phyloP scores from a whole-genome alignment of 2,113 vertebrate species.

The Corvus moneduloides region DNA sequence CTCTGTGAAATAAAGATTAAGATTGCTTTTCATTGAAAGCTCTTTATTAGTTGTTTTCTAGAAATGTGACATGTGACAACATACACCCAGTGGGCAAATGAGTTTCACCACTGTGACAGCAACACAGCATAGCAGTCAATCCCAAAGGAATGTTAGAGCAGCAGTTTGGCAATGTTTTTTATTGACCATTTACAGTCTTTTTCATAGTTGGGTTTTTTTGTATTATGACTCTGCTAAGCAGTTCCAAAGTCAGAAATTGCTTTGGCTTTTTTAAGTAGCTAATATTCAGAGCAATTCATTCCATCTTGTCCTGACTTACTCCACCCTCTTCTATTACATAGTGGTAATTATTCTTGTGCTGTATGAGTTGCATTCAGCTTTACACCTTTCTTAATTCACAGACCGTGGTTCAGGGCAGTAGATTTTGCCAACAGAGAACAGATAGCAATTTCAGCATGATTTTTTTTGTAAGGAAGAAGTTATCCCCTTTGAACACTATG shows the following conservation, averaged over 20 bases:
- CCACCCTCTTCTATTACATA: neutral
- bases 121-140: neutral
- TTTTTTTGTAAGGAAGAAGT: neutral
- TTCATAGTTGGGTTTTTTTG: too few species aligned
- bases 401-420: neutral
- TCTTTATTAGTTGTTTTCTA: neutral
- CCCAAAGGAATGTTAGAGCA: neutral
- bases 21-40: neutral
- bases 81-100: neutral
- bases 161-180: neutral
- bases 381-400: neutral
- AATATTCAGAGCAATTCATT: neutral
- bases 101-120: neutral
- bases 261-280: neutral
- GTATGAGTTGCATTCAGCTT: neutral
- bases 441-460: neutral
- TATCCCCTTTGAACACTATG: neutral
- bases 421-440: neutral
- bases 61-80: neutral
- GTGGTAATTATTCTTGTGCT: neutral
- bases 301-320: neutral
- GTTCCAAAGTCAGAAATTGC: neutral
- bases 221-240: neutral
- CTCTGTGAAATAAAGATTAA: neutral
- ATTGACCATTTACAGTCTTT: neutral